phyloP scores from a whole-genome alignment of 2,888 invertebrate genomes.

The Liposcelis brunnea region DNA sequence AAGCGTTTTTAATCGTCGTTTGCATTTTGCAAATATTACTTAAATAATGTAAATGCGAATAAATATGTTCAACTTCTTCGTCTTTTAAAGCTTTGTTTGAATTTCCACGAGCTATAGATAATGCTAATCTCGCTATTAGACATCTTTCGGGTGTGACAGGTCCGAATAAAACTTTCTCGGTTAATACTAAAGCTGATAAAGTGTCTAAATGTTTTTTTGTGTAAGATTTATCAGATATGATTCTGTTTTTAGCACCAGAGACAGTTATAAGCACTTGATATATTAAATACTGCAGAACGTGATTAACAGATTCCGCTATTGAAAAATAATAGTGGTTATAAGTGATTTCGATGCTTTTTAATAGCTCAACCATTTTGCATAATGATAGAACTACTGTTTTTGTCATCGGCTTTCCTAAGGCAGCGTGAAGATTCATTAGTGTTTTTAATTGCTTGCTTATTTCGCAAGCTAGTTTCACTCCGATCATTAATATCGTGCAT shows the following conservation, averaged over 20 bases:
- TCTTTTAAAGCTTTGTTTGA: constrained; percentile 24
- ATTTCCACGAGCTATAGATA: constrained; percentile 37
- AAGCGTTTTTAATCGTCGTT: constrained; percentile 37
- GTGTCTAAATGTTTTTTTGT: constrained; percentile 49
- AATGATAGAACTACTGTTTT: constrained; percentile 55
- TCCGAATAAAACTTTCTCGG: constrained; percentile 32
- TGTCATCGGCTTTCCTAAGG: constrained; percentile 56
- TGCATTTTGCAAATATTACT: constrained; percentile 28
- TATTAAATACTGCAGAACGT: constrained; percentile 62
- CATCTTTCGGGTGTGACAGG: constrained; percentile 43
- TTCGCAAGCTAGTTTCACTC: constrained; percentile 48
- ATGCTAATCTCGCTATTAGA: constrained; percentile 44
- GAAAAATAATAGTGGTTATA: constrained; percentile 49
- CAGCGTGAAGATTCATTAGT: constrained; percentile 49
- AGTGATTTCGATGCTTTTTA: constrained; percentile 57
- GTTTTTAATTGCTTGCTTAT: constrained; percentile 39
- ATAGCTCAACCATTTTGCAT: constrained; percentile 63
- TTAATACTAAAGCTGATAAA: constrained; percentile 56
- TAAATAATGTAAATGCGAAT: too few species aligned
- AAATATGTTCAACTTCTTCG: constrained; percentile 19
- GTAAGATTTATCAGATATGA: constrained; percentile 37
- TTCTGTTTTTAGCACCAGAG: constrained; percentile 32
- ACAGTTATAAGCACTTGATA: constrained; percentile 55
- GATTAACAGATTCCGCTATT: constrained; percentile 53
- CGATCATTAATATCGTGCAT: constrained; percentile 39